A percentile compares a stretch with the other conserved stretches of the same genome.
These are phyloP conservation scores for Ectemnius lituratus DNA, from an alignment of 2,888 invertebrate genomes.

Conservation along the genomic window DNA sequence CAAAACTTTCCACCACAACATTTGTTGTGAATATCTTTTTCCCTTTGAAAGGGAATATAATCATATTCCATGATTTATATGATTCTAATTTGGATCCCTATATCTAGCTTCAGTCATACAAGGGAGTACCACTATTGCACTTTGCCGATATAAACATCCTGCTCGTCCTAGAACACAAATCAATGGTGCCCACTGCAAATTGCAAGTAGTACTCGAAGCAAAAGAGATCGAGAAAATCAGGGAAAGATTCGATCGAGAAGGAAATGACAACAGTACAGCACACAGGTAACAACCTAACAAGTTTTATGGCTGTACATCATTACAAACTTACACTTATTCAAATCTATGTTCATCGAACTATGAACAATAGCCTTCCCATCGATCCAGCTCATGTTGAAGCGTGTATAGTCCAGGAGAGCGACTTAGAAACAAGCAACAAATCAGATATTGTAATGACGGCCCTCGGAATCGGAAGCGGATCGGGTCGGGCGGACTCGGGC, in stretches of 20 bases:
- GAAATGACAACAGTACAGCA: neutral
- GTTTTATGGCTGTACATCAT: neutral
- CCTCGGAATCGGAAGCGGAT: neutral
- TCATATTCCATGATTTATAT: slow-evolving; percentile 81
- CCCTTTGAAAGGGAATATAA: slow-evolving; percentile 81
- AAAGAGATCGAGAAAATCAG: neutral
- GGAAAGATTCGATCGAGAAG: neutral
- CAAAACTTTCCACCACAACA: slow-evolving; percentile 91
- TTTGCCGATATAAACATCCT: slow-evolving; percentile 32
- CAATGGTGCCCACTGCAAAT: neutral
- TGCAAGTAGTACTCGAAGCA: neutral
- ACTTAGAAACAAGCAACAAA: neutral
- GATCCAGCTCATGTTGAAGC: neutral
- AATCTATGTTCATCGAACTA: neutral
- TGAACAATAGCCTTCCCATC: slow-evolving; percentile 3
- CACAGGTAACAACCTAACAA: neutral
- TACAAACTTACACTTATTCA: neutral
- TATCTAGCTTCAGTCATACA: slow-evolving; percentile 28
- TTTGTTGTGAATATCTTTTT: slow-evolving; percentile 89
- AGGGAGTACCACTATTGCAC: slow-evolving; percentile 13
- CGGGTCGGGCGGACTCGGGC: slow-evolving; percentile 18
- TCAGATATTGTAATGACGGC: neutral
- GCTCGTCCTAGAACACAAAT: slow-evolving; percentile 16
- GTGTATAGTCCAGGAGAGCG: neutral
- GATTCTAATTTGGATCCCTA: slow-evolving; percentile 20